Percentiles rank a stretch among this genome's conserved stretches.
These are phyloP conservation scores for Drosophila tristis DNA, from an alignment of 1,140 invertebrate species.

Conservation along the genomic window DNA sequence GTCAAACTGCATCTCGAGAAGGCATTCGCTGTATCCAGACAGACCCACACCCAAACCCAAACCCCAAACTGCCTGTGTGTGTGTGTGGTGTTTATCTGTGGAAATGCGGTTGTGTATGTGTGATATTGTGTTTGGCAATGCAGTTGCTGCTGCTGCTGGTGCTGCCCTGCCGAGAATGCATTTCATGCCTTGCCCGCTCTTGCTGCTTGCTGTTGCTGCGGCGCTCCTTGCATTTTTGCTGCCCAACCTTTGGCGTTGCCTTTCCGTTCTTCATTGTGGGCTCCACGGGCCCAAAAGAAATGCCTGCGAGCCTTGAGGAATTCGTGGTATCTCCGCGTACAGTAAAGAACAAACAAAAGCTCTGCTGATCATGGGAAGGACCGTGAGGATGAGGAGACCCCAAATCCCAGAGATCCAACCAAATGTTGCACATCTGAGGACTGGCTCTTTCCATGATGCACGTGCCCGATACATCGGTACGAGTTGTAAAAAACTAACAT, in stretches of 20 bases:
- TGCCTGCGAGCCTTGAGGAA: conserved; percentile 44
- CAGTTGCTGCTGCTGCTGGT: conserved; percentile 64
- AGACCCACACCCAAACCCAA: not conserved
- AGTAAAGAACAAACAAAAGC: conserved; percentile 50
- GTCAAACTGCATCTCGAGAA: conserved; percentile 77
- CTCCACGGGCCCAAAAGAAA: conserved; percentile 54
- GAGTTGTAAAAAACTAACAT: conserved; percentile 49
- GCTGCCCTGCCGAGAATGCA: conserved; percentile 75
- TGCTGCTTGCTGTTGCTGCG: conserved; percentile 14
- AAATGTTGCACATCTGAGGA: too few species aligned
- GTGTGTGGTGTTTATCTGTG: conserved; percentile 13
- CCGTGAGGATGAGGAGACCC: too few species aligned
- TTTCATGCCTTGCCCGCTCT: conserved; percentile 54
- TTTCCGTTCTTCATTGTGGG: conserved; percentile 39
- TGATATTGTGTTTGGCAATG: conserved; percentile 72
- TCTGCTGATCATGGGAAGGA: conserved; percentile 2
- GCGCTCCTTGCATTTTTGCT: conserved; percentile 65
- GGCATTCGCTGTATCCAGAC: conserved; percentile 50
- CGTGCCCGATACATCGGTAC: conserved; percentile 24
- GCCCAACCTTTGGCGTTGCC: conserved; percentile 35
- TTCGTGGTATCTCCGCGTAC: conserved; percentile 65
- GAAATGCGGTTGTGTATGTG: conserved; percentile 39
- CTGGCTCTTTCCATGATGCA: not conserved
- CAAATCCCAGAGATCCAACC: too few species aligned
- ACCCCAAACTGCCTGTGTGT: conserved; percentile 16